phyloP scores from a whole-genome alignment of 2,888 invertebrate species.

The Scaptomyza tumidula region DNA sequence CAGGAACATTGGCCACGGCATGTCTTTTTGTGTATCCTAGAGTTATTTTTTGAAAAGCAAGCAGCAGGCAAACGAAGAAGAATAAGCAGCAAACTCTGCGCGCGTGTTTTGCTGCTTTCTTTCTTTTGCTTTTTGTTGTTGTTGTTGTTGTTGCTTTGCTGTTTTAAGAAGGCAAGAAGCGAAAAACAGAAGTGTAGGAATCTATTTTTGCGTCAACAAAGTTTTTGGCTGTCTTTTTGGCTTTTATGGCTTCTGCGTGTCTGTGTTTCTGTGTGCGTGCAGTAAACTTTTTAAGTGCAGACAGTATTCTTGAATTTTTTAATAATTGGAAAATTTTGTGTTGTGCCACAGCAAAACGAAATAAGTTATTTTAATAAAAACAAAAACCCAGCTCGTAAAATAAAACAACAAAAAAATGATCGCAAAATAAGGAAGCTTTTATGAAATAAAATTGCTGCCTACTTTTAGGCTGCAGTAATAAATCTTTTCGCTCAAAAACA shows the following conservation, averaged over 20 bases:
- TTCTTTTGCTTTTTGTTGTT: conserved; percentile 35
- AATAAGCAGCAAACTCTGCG: conserved; percentile 36
- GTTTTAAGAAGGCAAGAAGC: conserved; percentile 24
- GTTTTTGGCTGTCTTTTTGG: conserved; percentile 45
- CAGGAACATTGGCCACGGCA: conserved; percentile 58
- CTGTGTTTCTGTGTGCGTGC: conserved; percentile 13
- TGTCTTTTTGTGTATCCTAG: conserved; percentile 79
- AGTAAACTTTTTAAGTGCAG: conserved; percentile 57
- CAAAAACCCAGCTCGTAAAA: conserved; percentile 20
- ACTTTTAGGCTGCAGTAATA: neutral
- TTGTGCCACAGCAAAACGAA: conserved; percentile 20
- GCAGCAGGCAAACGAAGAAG: conserved; percentile 37
- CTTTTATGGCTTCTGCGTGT: conserved; percentile 45
- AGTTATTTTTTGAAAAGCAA: conserved; percentile 77
- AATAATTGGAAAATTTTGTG: conserved; percentile 46
- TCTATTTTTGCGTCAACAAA: conserved; percentile 71
- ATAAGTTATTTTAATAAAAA: conserved; percentile 49
- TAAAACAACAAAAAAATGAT: conserved; percentile 1
- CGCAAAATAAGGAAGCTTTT: neutral
- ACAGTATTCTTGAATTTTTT: conserved; percentile 47
- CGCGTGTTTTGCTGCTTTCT: conserved; percentile 51
- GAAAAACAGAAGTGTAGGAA: conserved; percentile 55
- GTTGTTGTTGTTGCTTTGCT: conserved; percentile 3
- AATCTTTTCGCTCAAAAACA: neutral
- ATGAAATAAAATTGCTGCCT: neutral